Evolutionary conservation across 2,797 vertebrate genomes (phyloP).

Genomic region (Sebastes oblongus): DNA sequence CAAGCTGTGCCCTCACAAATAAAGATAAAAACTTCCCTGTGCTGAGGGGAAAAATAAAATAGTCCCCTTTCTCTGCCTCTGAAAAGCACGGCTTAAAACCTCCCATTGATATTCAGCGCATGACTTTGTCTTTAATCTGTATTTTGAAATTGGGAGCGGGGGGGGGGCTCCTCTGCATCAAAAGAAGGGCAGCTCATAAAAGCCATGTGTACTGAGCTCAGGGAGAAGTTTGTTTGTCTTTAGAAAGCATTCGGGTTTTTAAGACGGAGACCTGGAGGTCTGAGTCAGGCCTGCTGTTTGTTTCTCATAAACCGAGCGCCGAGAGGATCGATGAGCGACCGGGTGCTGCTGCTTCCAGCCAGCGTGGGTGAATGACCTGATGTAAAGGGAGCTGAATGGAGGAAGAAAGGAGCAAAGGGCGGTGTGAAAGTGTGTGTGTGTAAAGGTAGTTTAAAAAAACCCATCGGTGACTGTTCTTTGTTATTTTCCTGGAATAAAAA

Average conservation of each 20-base stretch:
- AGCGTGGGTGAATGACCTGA: constrained; percentile 43
- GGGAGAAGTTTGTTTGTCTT: constrained; percentile 59
- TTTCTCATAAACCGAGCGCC: constrained; percentile 20
- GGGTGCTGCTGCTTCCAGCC: constrained; percentile 19
- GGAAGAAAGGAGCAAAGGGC: neutral
- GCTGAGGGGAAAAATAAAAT: constrained; percentile 40
- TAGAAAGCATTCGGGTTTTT: constrained; percentile 28
- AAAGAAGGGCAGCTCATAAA: constrained; percentile 43
- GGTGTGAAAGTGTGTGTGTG: neutral
- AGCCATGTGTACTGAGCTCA: constrained; percentile 42
- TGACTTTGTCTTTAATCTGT: constrained; percentile 71
- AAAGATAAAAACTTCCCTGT: constrained; percentile 60
- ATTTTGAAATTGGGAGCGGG: constrained; percentile 54
- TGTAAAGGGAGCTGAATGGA: constrained; percentile 32
- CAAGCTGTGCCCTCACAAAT: constrained; percentile 69
- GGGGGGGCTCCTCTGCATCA: constrained; percentile 2
- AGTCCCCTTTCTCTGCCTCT: constrained; percentile 43
- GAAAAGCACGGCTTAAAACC: constrained; percentile 61
- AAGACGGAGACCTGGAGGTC: constrained; percentile 27
- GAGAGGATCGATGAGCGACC: constrained; percentile 10
- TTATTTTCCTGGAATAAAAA: neutral
- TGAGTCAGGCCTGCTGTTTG: constrained; percentile 47
- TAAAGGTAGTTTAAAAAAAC: constrained; percentile 23
- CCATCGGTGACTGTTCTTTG: neutral
- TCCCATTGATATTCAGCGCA: constrained; percentile 67